These are phyloP conservation scores for Pteria penguin DNA, from an alignment of 2,888 invertebrate species.

Conservation along the genomic window DNA sequence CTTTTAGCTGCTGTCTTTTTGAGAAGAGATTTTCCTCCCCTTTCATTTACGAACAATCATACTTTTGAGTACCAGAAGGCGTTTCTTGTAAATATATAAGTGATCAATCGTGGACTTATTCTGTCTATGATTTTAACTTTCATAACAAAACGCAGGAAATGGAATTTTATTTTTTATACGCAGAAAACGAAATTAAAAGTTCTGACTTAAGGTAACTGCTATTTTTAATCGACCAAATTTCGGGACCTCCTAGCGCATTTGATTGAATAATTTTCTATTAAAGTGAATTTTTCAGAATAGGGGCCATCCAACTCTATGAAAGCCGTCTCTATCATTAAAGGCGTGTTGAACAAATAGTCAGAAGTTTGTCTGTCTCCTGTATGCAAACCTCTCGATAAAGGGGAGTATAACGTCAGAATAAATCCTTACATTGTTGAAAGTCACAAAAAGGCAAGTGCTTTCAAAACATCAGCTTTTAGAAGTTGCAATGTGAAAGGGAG, in stretches of 20 bases:
- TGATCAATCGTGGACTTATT: too few species aligned
- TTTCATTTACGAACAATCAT: too few species aligned
- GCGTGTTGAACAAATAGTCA: background rate
- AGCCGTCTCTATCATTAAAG: background rate
- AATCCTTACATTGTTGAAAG: too few species aligned
- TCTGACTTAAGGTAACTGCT: background rate
- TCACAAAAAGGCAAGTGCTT: too few species aligned
- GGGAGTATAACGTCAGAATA: too few species aligned
- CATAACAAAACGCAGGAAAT: background rate
- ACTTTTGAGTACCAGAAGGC: too few species aligned
- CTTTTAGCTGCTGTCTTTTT: too few species aligned
- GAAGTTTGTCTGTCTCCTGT: background rate
- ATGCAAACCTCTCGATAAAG: too few species aligned
- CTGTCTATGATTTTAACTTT: background rate
- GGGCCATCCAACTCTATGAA: background rate
- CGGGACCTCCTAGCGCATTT: background rate
- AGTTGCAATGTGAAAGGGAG: too few species aligned
- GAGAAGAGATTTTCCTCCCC: too few species aligned
- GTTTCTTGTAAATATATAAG: too few species aligned
- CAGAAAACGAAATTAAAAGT: background rate
- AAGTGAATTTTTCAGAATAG: background rate
- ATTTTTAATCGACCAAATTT: background rate
- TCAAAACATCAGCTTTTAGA: too few species aligned
- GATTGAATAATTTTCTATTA: background rate
- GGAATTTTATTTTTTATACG: background rate